phyloP scores from a whole-genome alignment of 2,113 vertebrate genomes.

The Alligator sinensis region DNA sequence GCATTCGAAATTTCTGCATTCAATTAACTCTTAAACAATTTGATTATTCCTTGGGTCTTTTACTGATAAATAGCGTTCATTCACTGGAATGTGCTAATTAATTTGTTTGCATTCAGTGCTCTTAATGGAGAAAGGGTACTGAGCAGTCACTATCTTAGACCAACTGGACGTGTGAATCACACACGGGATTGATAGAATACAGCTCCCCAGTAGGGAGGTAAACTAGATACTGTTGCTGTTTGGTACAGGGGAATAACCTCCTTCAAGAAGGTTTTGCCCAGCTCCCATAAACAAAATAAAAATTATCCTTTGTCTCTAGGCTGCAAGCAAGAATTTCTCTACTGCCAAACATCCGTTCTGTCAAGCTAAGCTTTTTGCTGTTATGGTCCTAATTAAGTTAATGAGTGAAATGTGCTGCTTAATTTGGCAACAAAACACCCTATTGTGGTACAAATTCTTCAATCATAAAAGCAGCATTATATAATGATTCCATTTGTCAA shows the following conservation, averaged over 20 bases:
- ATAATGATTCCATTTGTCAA: constrained; percentile 63
- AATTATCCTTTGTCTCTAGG: background rate
- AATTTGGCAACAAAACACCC: constrained; percentile 56
- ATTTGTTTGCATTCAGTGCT: constrained; percentile 63
- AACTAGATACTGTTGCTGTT: background rate
- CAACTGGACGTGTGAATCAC: background rate
- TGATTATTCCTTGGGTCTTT: constrained; percentile 66
- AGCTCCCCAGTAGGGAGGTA: background rate
- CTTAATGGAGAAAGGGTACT: constrained; percentile 43
- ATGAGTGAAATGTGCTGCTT: constrained; percentile 58
- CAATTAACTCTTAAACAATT: constrained; percentile 65
- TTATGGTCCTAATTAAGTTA: constrained; percentile 76
- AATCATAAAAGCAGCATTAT: constrained; percentile 47
- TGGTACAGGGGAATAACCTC: background rate
- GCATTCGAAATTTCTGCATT: constrained; percentile 49
- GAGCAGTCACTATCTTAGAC: background rate
- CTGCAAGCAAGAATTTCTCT: background rate
- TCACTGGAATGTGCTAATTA: constrained; percentile 63
- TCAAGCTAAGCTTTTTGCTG: constrained; percentile 36
- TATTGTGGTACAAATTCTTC: constrained; percentile 43
- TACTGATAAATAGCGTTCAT: constrained; percentile 67
- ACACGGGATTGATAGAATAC: background rate
- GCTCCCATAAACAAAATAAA: background rate
- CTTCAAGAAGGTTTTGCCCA: background rate
- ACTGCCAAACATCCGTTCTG: background rate